Base-by-base conservation (phyloP, 2,888 invertebrate species). In the Thymelicus sylvestris region DNA sequence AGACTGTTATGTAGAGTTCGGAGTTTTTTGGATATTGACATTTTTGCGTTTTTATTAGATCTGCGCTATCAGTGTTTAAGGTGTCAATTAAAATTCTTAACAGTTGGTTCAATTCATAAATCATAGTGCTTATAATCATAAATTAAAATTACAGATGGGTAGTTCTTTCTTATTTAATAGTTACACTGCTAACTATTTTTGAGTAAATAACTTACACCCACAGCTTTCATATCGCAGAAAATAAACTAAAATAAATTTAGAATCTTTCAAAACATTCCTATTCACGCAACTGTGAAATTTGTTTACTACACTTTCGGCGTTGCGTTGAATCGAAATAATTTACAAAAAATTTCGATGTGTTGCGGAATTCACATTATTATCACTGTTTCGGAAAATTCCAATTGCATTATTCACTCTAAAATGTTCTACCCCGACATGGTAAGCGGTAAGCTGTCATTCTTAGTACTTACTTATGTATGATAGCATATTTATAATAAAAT, bases 1-100 rank as follows among this genome's bases (percentile, higher is more conserved):
- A 65, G 60, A 60, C 44, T 8, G 47, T 66, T 61, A 71, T 55
- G 24, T 66, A 66, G 71, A 61, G 52, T 71, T 66, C 6, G 41
- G 59, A 50, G 8, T 15, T 48, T 50, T 67, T 61, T 57, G 19
- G 4, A 39, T 19, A 38, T 8, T 50, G 13, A 64, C 19, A 55
- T 55, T 55, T 52, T 55, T 55, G 55, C 24, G 24, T 55, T 55
- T 55, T 19, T 7, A 52, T 52, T 52, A 1, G 19, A 52, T 24
- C 10, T 55, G 10, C 8, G 24, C 15, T 44, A 12, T 8, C 12
- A 4, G 44, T 12, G 44, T 10, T 44, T 44, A 44, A 44, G 44
- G 44, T 44, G 8, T 12, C 44, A 44, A 44, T 12, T 31, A 31
- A 31, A 31, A 31, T 31, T 31, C 31, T 31, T 31, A 31, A 44